Percentiles rank a stretch among this genome's conserved stretches.
phyloP scores from a whole-genome alignment of 2,113 vertebrate species.

The Gambusia affinis region DNA sequence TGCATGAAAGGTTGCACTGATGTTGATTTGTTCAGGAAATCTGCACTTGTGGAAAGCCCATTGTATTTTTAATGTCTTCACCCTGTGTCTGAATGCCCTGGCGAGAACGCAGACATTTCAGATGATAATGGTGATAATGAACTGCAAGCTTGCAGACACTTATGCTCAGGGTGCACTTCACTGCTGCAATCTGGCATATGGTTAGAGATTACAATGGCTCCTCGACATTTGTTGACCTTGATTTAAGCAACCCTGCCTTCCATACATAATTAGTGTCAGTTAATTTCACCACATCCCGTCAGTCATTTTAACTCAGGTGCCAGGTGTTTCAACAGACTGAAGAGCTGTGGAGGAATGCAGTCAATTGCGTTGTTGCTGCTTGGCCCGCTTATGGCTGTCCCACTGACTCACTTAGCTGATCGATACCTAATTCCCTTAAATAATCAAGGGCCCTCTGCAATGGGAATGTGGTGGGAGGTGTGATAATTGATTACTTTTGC shows the following conservation, averaged over 20 bases:
- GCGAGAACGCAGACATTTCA: conserved; percentile 28
- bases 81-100: conserved; percentile 26
- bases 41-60: conserved; percentile 30
- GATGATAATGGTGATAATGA: conserved; percentile 60
- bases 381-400: conserved; percentile 35
- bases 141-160: conserved; percentile 16
- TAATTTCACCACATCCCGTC: conserved; percentile 40
- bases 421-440: conserved; percentile 82
- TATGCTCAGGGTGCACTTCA: conserved; percentile 20
- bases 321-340: conserved; percentile 39
- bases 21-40: conserved; percentile 13
- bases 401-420: conserved; percentile 77
- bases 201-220: conserved; percentile 46
- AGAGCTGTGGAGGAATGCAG: conserved; percentile 2
- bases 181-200: conserved; percentile 50
- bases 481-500: conserved; percentile 77
- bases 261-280: conserved; percentile 55
- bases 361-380: conserved; percentile 37
- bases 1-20: conserved; percentile 7
- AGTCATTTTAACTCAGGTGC: conserved; percentile 36
- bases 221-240: conserved; percentile 61
- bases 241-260: conserved; percentile 45
- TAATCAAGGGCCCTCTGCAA: conserved; percentile 74
- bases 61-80: conserved; percentile 33
- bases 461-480: conserved; percentile 61